Base-by-base conservation (phyloP, 2,797 vertebrate species). In the Tenualosa thibaudeaui region DNA sequence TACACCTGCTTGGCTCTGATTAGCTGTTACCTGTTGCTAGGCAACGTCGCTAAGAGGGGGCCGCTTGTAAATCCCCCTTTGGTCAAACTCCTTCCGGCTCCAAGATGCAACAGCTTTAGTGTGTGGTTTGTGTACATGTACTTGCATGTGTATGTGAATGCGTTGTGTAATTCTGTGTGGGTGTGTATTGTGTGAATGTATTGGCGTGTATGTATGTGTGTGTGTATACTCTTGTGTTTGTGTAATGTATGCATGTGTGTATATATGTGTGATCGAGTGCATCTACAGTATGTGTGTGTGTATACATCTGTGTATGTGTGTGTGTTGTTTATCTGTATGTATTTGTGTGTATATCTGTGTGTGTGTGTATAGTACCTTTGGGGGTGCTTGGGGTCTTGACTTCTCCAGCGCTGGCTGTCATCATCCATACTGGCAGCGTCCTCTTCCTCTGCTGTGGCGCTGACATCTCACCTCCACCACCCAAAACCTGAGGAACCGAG, bases 311-410 rank as follows among this genome's bases (percentile, higher is more conserved):
- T 65, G 60, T 24, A n/a, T 65, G 60, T 65, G 19, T 60, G 58
- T 60, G 58, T 22, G 58, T 2, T 60, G 58, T n/a, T 3, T n/a
- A 13, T n/a, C 7, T n/a, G 19, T n/a, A 8, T n/a, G 12, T 13
- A 12, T 53, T 12, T 54, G 54, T 5, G 17, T 22, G 54, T 56
- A 3, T 56, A 3, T 56, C 17, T 22, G 58, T 60, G 58, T 60
- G 58, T 24, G 58, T 24, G 58, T 60, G 58, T 58, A 10, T 43
- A 54, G 12, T 84, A 93, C 93, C 93, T 93, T 83, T 90, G 0
- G 68, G 58, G 19, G 56, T 37, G 81, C n/a, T 60, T 60, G 58
- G 58, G 22, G 1, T n/a, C 22, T n/a, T 60, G 5, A 8, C 22
- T 9, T 60, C 58, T 24, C 22, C 58, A 10, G 22, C n/a, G 1